Conservation (phyloP, 2,797 vertebrate species). For the Semaprochilodus insignis region DNA sequence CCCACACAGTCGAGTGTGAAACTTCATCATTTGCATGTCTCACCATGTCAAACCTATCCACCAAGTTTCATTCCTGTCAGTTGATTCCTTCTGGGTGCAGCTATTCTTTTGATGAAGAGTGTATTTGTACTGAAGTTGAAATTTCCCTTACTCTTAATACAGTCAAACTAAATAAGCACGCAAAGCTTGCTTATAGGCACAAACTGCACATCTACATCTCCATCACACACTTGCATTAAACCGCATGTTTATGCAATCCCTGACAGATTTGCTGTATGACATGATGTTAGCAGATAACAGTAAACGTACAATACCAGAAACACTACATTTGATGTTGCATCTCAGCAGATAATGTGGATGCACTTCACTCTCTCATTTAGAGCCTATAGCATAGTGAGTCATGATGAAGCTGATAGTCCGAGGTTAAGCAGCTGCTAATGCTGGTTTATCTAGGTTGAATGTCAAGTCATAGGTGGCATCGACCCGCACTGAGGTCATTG, state of each 20-base stretch:
- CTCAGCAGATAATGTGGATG: background rate
- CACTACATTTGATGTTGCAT: background rate
- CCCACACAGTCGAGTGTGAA: too few relatives aligned
- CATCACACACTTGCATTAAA: background rate
- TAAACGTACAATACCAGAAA: background rate
- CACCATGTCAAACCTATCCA: too few relatives aligned
- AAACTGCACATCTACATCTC: too few relatives aligned
- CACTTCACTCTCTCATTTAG: conserved; percentile 11
- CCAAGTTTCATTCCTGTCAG: too few relatives aligned
- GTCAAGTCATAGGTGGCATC: conserved; percentile 55
- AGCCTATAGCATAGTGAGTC: conserved; percentile 24
- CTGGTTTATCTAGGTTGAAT: conserved; percentile 49
- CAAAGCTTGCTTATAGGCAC: background rate
- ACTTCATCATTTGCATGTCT: too few relatives aligned
- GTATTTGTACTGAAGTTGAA: too few relatives aligned
- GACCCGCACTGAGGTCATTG: conserved; percentile 50
- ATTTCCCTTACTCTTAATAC: too few relatives aligned
- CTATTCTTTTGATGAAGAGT: too few relatives aligned
- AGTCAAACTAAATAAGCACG: too few relatives aligned
- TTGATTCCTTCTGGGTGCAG: too few relatives aligned
- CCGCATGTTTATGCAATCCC: background rate
- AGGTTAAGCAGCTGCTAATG: conserved; percentile 48
- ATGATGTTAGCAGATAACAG: too few relatives aligned
- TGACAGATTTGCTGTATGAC: background rate
- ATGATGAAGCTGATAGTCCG: conserved; percentile 34